These are phyloP conservation scores for Umimayanthus kanabou DNA, from an alignment of 92 coral and sea anemone genomes.

Conservation along the genomic window DNA sequence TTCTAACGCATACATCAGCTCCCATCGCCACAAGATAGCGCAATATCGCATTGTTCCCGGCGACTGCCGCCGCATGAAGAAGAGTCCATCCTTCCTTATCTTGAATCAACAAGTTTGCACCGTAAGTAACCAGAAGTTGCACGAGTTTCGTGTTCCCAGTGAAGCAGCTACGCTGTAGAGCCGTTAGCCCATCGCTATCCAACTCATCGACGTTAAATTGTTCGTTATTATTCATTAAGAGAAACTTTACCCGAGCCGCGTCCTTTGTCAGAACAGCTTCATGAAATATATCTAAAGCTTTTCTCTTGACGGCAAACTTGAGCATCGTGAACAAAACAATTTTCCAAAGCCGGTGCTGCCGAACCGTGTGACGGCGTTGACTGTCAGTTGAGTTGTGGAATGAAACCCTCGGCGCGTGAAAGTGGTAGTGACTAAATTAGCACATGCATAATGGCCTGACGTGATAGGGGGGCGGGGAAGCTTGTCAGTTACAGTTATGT, in stretches of 20 bases:
- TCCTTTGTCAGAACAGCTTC: constrained; percentile 91
- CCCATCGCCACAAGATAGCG: constrained; percentile 86
- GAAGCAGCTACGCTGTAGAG: constrained; percentile 90
- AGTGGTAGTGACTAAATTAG: constrained; percentile 4
- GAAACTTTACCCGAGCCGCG: constrained; percentile 60
- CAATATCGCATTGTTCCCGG: constrained; percentile 83
- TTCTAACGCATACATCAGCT: constrained; percentile 73
- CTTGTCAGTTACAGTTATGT: constrained; percentile 48
- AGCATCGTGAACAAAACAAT: constrained; percentile 56
- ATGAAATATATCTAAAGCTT: constrained; percentile 84
- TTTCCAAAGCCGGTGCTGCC: background rate
- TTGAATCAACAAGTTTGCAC: constrained; percentile 87
- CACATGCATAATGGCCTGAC: constrained; percentile 25
- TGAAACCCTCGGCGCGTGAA: constrained; percentile 13
- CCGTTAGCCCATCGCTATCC: constrained; percentile 95
- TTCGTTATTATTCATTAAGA: constrained; percentile 77
- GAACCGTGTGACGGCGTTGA: background rate
- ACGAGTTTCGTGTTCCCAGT: constrained; percentile 86
- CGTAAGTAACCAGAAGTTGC: constrained; percentile 79
- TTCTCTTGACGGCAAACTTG: constrained; percentile 93
- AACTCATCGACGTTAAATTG: constrained; percentile 89
- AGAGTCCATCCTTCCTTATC: constrained; percentile 99
- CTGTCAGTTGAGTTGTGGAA: background rate
- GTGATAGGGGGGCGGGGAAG: constrained; percentile 33
- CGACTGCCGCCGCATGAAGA: constrained; percentile 93